These are phyloP conservation scores for Thereva unica DNA, from an alignment of 2,888 invertebrate genomes.

Conservation along the genomic window DNA sequence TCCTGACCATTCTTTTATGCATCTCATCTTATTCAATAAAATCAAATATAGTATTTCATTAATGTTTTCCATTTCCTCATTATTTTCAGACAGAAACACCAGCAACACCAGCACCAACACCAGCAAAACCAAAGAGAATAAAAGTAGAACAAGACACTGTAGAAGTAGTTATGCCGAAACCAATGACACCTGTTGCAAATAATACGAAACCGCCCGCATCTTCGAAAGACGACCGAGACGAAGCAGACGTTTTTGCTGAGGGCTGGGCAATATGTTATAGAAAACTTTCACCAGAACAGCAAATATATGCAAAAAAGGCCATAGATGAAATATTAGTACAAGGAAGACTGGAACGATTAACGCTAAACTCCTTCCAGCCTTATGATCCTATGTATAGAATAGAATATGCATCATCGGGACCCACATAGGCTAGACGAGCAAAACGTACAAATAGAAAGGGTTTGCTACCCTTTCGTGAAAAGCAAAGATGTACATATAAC, in stretches of 20 bases:
- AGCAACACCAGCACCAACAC: background rate
- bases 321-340: background rate
- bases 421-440: no score
- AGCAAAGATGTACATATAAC: no score
- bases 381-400: no score
- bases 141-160: background rate
- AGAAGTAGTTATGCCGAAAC: background rate
- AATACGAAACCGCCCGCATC: background rate
- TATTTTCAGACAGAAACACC: background rate
- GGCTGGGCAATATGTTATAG: background rate
- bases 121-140: background rate
- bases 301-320: background rate
- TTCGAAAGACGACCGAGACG: background rate
- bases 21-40: no score
- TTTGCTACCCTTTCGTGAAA: no score
- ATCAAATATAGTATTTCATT: background rate
- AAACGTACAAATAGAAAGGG: no score
- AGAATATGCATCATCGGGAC: no score
- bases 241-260: background rate
- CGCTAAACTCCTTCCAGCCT: no score
- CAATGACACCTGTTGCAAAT: no score
- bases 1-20: no score
- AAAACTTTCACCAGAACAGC: background rate
- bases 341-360: no score
- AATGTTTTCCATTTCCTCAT: background rate